Conservation (phyloP, 2,113 vertebrate species). For the Aythya baeri region DNA sequence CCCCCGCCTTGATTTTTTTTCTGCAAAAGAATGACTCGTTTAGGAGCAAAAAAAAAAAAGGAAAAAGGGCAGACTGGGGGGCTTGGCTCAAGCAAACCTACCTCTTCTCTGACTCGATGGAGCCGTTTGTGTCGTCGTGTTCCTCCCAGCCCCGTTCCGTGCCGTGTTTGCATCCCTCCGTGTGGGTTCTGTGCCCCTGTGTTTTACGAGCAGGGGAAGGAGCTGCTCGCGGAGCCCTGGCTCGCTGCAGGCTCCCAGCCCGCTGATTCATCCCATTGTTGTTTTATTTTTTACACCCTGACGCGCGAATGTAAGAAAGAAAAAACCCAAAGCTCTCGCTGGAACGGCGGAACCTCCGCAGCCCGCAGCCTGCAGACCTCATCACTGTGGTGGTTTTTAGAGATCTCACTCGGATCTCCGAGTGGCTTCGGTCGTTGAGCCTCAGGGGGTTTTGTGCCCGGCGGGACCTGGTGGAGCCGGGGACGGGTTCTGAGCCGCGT, state of each 20-base stretch:
- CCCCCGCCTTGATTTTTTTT: not conserved
- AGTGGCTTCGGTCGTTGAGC: not conserved
- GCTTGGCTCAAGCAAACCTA: not conserved
- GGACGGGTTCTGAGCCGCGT: rapidly evolving
- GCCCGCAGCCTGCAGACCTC: constrained; percentile 52
- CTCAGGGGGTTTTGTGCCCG: rapidly evolving
- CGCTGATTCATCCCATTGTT: not conserved
- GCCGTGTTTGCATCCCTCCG: not conserved
- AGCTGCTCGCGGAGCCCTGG: not conserved
- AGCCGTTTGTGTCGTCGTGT: not conserved
- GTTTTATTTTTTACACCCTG: not conserved
- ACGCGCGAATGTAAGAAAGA: constrained; percentile 18
- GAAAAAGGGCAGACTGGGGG: not conserved
- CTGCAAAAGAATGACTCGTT: not conserved
- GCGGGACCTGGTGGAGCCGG: not conserved
- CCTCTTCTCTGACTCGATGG: not conserved
- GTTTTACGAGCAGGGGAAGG: not conserved
- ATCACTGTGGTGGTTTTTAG: constrained; percentile 54
- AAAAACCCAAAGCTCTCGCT: constrained; percentile 34
- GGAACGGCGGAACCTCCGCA: not conserved
- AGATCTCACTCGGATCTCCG: not conserved
- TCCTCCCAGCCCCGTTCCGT: not conserved
- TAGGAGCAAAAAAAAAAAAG: not conserved
- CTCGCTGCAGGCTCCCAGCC: not conserved
- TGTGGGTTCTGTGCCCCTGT: not conserved